Percentiles rank a stretch among this genome's conserved stretches.
Conservation (phyloP, 2,113 vertebrate genomes). For the Heterocephalus glaber region DNA sequence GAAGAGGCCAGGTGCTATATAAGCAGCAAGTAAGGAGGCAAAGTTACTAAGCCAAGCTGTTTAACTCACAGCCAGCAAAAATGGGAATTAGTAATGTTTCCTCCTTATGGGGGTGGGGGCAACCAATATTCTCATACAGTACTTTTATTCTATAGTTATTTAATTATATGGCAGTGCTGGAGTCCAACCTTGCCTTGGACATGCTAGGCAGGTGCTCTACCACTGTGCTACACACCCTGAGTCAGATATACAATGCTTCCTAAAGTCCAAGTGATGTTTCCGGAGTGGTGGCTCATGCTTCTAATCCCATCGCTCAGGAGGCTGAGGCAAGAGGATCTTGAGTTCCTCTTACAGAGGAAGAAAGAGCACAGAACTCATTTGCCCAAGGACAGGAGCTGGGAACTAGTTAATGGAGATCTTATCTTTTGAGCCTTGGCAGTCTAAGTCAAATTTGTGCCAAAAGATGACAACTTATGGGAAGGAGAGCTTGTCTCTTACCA, state of each 20-base stretch:
- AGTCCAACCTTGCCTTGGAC: neutral
- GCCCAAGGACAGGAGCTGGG: neutral
- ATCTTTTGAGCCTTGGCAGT: neutral
- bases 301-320: neutral
- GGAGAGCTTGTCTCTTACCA: neutral
- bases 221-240: neutral
- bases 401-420: neutral
- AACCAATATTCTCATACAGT: neutral
- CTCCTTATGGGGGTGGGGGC: too few species aligned
- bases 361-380: neutral
- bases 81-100: neutral
- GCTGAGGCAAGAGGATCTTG: neutral
- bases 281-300: neutral
- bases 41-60: fast-evolving
- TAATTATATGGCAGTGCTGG: neutral
- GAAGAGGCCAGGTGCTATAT: neutral
- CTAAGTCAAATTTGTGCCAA: neutral
- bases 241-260: neutral
- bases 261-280: neutral
- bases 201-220: neutral
- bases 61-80: neutral
- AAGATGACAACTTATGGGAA: neutral
- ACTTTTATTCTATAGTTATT: neutral
- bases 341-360: neutral
- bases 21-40: neutral